These are phyloP conservation scores for Clytia hemisphaerica DNA, from an alignment of 30 jellyfish, hydroid and myxozoan genomes.

Conservation along the genomic window DNA sequence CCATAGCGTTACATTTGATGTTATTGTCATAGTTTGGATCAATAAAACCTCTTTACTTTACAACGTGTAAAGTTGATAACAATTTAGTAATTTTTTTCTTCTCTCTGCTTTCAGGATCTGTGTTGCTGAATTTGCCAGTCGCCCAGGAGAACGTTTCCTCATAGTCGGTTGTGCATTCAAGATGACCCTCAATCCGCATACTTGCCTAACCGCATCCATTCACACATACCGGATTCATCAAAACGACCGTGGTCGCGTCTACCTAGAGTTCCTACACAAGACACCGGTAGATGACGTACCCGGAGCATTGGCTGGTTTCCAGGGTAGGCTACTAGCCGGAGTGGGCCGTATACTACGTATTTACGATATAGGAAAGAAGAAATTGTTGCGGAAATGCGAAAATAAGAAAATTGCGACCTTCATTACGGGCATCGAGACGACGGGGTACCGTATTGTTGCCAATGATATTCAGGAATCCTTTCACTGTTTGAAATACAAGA, in stretches of 20 bases:
- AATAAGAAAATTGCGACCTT: constrained; percentile 49
- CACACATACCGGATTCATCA: constrained; percentile 58
- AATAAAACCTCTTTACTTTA: no score
- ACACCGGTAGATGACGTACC: constrained; percentile 95
- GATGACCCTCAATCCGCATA: constrained; percentile 73
- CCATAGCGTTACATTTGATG: not conserved
- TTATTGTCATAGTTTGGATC: no score
- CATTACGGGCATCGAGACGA: constrained; percentile 37
- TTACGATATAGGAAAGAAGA: constrained; percentile 90
- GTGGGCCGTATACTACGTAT: constrained; percentile 85
- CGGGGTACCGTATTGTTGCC: constrained; percentile 82
- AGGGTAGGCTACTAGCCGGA: constrained; percentile 95
- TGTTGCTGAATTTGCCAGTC: constrained; percentile 68
- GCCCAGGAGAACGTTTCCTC: constrained; percentile 82
- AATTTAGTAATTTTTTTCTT: not conserved
- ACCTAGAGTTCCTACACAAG: constrained; percentile 78
- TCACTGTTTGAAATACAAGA: constrained; percentile 82
- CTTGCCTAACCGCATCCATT: constrained; percentile 64
- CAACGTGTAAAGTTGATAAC: no score
- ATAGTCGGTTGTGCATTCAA: constrained; percentile 82
- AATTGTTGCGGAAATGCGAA: constrained; percentile 90
- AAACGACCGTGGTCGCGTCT: constrained; percentile 50
- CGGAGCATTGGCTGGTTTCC: constrained; percentile 52
- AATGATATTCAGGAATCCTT: constrained; percentile 97
- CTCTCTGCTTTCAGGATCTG: constrained; percentile 47